Percentiles rank a stretch among this genome's conserved stretches.
phyloP scores from a whole-genome alignment of 2,888 invertebrate genomes.

The Calameuta idolon region DNA sequence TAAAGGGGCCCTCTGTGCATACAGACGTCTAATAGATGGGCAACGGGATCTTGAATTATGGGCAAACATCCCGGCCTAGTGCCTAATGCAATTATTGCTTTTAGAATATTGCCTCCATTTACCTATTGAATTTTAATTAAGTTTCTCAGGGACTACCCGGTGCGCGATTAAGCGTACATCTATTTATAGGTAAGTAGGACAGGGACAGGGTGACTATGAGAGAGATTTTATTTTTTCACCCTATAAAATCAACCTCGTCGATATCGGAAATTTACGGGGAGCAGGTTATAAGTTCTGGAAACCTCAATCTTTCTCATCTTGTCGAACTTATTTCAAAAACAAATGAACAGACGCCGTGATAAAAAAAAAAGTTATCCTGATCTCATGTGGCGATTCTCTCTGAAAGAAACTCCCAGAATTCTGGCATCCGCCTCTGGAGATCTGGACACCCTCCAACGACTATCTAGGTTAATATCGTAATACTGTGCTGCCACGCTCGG shows the following conservation, averaged over 20 bases:
- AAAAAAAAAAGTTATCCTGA: no score
- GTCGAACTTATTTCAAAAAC: no score
- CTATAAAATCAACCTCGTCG: no score
- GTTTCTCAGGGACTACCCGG: constrained; percentile 24
- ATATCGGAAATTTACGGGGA: no score
- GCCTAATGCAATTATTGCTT: constrained; percentile 54
- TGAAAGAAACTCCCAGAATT: constrained; percentile 29
- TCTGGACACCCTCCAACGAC: constrained; percentile 56
- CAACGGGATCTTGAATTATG: constrained; percentile 57
- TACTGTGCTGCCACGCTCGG: constrained; percentile 44
- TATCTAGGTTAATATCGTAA: constrained; percentile 57
- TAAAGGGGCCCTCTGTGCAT: constrained; percentile 36
- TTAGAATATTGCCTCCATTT: constrained; percentile 49
- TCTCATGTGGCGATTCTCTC: background rate
- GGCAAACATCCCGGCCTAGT: constrained; percentile 29
- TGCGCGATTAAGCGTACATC: constrained; percentile 56
- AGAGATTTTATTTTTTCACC: no score
- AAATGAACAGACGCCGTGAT: no score
- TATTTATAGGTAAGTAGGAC: constrained; percentile 20
- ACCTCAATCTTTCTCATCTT: no score
- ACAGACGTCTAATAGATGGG: constrained; percentile 53
- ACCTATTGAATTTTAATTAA: constrained; percentile 52
- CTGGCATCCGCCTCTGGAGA: constrained; percentile 44
- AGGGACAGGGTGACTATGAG: no score
- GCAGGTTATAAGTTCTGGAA: no score